A percentile compares a stretch with the other conserved stretches of the same genome.
Conservation (phyloP, 30 jellyfish, hydroid and myxozoan genomes). For the Turritopsis dohrnii region DNA sequence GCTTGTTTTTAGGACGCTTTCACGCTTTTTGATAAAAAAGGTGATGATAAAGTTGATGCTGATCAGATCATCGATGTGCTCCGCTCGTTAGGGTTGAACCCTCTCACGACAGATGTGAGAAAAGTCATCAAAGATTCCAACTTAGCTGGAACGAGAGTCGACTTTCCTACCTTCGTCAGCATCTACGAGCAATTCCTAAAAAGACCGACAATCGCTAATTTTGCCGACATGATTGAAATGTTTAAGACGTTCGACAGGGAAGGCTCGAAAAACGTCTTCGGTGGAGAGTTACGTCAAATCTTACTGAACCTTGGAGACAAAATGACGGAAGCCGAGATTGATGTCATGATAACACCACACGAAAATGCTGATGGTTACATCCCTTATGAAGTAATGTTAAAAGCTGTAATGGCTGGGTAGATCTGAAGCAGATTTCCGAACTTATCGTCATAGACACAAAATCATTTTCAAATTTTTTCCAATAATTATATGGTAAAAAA, state of each 20-base stretch:
- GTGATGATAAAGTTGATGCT: slow-evolving; percentile 79
- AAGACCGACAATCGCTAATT: slow-evolving; percentile 52
- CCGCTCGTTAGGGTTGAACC: slow-evolving; percentile 67
- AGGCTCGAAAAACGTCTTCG: slow-evolving; percentile 61
- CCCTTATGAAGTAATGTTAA: slow-evolving; percentile 61
- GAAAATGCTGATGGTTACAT: slow-evolving; percentile 73
- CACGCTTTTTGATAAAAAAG: slow-evolving; percentile 77
- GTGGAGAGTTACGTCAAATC: slow-evolving; percentile 76
- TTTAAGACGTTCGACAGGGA: slow-evolving; percentile 77
- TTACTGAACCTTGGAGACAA: slow-evolving; percentile 68
- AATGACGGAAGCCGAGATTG: slow-evolving; percentile 73
- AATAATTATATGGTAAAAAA: not conserved
- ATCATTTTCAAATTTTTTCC: not conserved
- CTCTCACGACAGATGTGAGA: slow-evolving; percentile 61
- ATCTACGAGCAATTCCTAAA: slow-evolving; percentile 57
- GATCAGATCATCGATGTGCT: slow-evolving; percentile 45
- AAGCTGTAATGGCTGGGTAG: slow-evolving; percentile 69
- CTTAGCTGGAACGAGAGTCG: slow-evolving; percentile 61
- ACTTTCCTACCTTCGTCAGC: slow-evolving; percentile 58
- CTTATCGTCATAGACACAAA: not conserved
- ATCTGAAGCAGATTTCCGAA: not conserved
- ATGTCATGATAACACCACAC: slow-evolving; percentile 47
- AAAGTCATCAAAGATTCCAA: slow-evolving; percentile 60
- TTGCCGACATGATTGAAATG: slow-evolving; percentile 71
- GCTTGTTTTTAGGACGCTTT: slow-evolving; percentile 34